Conservation (phyloP, 2,113 vertebrate genomes). For the Helogale parvula region DNA sequence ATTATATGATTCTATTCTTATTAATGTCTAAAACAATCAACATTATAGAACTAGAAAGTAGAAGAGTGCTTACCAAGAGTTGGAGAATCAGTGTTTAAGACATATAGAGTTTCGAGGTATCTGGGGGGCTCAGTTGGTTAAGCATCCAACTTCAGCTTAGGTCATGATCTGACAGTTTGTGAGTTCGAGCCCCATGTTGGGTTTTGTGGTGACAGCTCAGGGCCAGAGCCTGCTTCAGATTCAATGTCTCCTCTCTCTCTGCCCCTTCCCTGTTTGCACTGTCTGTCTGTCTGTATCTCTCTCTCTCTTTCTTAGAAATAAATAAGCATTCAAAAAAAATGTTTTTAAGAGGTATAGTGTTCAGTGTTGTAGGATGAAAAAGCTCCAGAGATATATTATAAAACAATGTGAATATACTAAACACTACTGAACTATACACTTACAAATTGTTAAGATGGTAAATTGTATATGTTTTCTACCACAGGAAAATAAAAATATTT, state of each 20-base stretch:
- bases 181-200: no score
- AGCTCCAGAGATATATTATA: neutral
- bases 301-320: no score
- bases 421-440: neutral
- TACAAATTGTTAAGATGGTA: neutral
- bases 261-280: no score
- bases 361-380: neutral
- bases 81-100: neutral
- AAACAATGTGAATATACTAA: neutral
- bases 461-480: neutral
- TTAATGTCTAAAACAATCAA: neutral
- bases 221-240: no score
- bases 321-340: no score
- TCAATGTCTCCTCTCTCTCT: no score
- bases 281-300: no score
- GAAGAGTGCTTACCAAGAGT: neutral
- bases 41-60: neutral
- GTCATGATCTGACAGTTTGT: no score
- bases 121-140: no score
- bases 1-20: neutral
- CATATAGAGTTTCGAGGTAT: no score
- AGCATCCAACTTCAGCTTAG: no score
- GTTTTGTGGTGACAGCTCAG: no score
- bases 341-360: neutral
- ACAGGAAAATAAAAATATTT: neutral